Evolutionary conservation across 2,888 invertebrate genomes (phyloP).

Genomic region (Cephus pygmeus): DNA sequence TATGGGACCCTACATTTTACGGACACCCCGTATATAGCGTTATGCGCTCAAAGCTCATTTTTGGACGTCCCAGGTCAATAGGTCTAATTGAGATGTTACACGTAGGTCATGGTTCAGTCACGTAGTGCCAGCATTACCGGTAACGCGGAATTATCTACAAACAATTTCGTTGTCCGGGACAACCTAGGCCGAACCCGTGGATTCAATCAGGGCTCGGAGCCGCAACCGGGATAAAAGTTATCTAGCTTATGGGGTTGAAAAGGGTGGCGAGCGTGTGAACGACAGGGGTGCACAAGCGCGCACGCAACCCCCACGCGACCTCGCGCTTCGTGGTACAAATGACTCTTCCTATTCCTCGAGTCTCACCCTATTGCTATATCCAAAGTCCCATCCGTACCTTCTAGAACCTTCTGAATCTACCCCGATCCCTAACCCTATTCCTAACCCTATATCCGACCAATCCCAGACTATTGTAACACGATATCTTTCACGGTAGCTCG

Average conservation of each 20-base stretch:
- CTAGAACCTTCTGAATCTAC: conserved; percentile 7
- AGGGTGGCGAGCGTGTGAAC: conserved; percentile 55
- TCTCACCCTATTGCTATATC: conserved; percentile 29
- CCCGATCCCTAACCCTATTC: background rate
- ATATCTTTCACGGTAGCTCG: background rate
- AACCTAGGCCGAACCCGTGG: conserved; percentile 38
- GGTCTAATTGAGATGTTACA: too few relatives aligned
- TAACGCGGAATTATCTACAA: conserved; percentile 10
- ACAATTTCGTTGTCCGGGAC: conserved; percentile 24
- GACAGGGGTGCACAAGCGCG: conserved; percentile 51
- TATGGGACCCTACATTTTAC: too few relatives aligned
- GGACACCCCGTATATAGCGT: too few relatives aligned
- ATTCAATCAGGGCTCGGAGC: conserved; percentile 59
- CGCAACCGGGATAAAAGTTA: conserved; percentile 56
- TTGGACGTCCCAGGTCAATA: too few relatives aligned
- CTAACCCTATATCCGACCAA: background rate
- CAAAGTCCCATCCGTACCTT: conserved; percentile 13
- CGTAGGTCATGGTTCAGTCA: too few relatives aligned
- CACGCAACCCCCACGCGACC: conserved; percentile 59
- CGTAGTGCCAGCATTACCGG: background rate
- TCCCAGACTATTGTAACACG: background rate
- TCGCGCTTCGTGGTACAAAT: conserved; percentile 63
- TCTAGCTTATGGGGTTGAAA: conserved; percentile 40
- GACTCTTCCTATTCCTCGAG: conserved; percentile 51
- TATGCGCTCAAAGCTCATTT: too few relatives aligned